Percentiles rank a stretch among this genome's conserved stretches.
Conservation (phyloP, 2,797 vertebrate species). For the Eulemur rubriventer region DNA sequence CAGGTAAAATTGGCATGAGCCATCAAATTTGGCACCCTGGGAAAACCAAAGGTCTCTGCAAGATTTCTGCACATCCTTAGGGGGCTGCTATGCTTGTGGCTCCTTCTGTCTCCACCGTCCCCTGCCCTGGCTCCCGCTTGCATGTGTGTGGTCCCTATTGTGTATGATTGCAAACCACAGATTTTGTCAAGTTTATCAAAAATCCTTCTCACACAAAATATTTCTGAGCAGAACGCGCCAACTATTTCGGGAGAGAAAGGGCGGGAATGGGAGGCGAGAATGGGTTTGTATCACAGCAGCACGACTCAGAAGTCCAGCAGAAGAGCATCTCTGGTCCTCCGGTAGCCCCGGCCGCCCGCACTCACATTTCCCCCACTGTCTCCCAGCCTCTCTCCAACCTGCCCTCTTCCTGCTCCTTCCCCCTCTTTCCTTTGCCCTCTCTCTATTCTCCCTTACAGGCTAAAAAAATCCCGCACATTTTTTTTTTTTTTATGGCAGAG, state of each 20-base stretch:
- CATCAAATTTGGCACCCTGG: neutral
- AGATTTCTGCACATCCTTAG: neutral
- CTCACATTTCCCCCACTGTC: rapidly evolving
- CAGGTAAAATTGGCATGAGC: neutral
- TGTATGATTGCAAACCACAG: neutral
- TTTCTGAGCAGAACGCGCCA: neutral
- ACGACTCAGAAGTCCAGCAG: neutral
- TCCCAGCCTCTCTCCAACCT: neutral
- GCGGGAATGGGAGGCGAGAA: neutral
- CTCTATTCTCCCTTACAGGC: neutral
- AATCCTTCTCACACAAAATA: neutral
- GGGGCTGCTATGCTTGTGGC: neutral
- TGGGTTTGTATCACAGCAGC: neutral
- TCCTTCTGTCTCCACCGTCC: too few relatives aligned
- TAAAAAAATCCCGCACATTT: neutral
- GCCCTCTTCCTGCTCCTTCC: neutral
- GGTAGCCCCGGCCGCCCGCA: rapidly evolving
- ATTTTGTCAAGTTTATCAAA: neutral
- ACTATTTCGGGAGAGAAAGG: neutral
- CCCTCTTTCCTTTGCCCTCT: neutral
- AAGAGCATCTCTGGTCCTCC: neutral
- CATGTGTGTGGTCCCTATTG: rapidly evolving
- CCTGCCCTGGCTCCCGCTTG: neutral
- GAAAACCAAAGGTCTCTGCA: neutral
- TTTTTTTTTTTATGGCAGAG: neutral